phyloP scores from a whole-genome alignment of 2,113 vertebrate genomes.

The Ammodytes dubius region DNA sequence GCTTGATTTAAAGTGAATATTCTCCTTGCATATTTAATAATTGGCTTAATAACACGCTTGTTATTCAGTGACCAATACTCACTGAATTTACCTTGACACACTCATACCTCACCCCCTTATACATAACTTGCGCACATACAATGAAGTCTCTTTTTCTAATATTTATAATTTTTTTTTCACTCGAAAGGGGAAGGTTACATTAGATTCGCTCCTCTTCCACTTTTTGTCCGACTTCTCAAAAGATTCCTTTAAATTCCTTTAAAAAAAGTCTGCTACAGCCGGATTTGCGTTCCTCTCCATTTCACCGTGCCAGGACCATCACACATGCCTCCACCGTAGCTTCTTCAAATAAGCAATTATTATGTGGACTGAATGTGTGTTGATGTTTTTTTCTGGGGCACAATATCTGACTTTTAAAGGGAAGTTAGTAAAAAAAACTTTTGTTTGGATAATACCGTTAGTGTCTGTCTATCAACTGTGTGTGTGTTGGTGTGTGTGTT shows the following conservation, averaged over 20 bases:
- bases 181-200: constrained; percentile 34
- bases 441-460: constrained; percentile 39
- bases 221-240: constrained; percentile 54
- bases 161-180: constrained; percentile 32
- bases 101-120: constrained; percentile 27
- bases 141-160: constrained; percentile 40
- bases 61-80: constrained; percentile 58
- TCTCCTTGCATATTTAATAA: constrained; percentile 47
- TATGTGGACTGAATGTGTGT: constrained; percentile 35
- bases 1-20: constrained; percentile 44
- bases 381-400: constrained; percentile 33
- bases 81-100: constrained; percentile 57
- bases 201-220: constrained; percentile 7
- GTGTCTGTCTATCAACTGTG: background rate
- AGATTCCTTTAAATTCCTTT: constrained; percentile 47
- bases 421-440: constrained; percentile 25
- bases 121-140: constrained; percentile 32
- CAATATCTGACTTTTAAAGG: constrained; percentile 38
- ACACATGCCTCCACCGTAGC: constrained; percentile 29
- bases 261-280: constrained; percentile 22
- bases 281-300: constrained; percentile 40
- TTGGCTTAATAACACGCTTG: constrained; percentile 53
- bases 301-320: constrained; percentile 39
- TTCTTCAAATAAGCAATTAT: constrained; percentile 57
- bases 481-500: constrained; percentile 1